phyloP scores from a whole-genome alignment of 1,140 invertebrate genomes.

The Acromyrmex echinatior region DNA sequence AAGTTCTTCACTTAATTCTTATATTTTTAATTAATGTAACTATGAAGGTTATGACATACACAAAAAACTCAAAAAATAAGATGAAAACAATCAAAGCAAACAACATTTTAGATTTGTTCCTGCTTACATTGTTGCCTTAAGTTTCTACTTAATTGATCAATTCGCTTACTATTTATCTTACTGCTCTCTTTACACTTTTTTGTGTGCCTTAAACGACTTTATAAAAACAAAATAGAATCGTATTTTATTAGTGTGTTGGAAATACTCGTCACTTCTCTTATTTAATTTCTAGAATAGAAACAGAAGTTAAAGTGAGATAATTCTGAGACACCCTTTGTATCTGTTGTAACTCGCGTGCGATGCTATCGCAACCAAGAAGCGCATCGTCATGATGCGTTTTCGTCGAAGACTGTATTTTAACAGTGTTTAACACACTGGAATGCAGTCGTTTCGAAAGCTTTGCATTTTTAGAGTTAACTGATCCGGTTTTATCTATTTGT shows the following conservation, averaged over 20 bases:
- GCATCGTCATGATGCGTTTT: slow-evolving; percentile 30
- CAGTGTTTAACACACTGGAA: slow-evolving; percentile 7
- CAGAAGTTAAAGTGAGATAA: slow-evolving; percentile 15
- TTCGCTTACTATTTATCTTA: too few species aligned
- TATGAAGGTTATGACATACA: too few species aligned
- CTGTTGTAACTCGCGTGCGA: slow-evolving; percentile 5
- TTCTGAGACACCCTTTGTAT: slow-evolving; percentile 23
- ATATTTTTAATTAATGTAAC: neutral
- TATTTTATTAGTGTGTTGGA: neutral
- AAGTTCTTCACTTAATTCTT: neutral
- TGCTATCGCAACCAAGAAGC: slow-evolving; percentile 37
- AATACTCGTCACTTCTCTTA: neutral
- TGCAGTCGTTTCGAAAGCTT: slow-evolving; percentile 17
- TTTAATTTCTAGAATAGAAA: neutral
- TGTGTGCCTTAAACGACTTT: too few species aligned
- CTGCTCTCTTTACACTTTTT: neutral
- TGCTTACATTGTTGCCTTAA: too few species aligned
- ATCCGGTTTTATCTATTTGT: slow-evolving; percentile 38
- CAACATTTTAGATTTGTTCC: too few species aligned
- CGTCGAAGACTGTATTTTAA: slow-evolving; percentile 10
- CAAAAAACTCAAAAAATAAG: too few species aligned
- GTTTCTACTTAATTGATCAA: too few species aligned
- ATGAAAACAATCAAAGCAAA: too few species aligned
- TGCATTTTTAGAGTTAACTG: slow-evolving; percentile 20
- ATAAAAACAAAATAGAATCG: neutral